A percentile compares a stretch with the other conserved stretches of the same genome.
These are phyloP conservation scores for Fragum sueziense DNA, from an alignment of 2,888 invertebrate genomes.

Conservation along the genomic window DNA sequence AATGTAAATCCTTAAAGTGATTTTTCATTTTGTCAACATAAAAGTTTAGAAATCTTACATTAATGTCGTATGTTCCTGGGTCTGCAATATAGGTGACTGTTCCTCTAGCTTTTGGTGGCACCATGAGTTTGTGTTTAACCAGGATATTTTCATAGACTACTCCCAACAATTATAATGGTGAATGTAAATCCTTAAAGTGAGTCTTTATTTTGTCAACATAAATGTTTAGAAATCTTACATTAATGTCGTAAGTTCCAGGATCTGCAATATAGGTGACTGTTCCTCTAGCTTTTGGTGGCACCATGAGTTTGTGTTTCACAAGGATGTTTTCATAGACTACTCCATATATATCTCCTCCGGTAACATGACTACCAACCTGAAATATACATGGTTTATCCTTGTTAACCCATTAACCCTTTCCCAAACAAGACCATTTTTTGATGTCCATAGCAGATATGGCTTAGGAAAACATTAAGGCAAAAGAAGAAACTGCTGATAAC, in stretches of 20 bases:
- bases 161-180: slow-evolving; percentile 83
- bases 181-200: too few relatives aligned
- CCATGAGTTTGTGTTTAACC: slow-evolving; percentile 97
- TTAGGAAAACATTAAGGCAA: too few relatives aligned
- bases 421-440: too few relatives aligned
- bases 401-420: too few relatives aligned
- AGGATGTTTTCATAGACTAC: slow-evolving; percentile 98
- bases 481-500: too few relatives aligned
- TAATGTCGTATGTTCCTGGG: slow-evolving; percentile 94
- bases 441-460: too few relatives aligned
- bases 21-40: too few relatives aligned
- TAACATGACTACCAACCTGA: slow-evolving; percentile 97
- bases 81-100: slow-evolving; percentile 98
- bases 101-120: slow-evolving; percentile 97
- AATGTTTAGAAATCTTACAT: slow-evolving; percentile 88
- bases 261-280: slow-evolving; percentile 98
- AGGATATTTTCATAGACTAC: slow-evolving; percentile 98
- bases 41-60: slow-evolving; percentile 88
- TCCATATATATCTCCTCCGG: slow-evolving; percentile 98
- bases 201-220: too few relatives aligned
- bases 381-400: too few relatives aligned
- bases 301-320: slow-evolving; percentile 97
- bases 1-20: too few relatives aligned
- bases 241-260: slow-evolving; percentile 94
- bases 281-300: slow-evolving; percentile 97